Base-by-base conservation (phyloP, 35 echinoderm and acorn worm genomes). In the Ophioderma brevispina region DNA sequence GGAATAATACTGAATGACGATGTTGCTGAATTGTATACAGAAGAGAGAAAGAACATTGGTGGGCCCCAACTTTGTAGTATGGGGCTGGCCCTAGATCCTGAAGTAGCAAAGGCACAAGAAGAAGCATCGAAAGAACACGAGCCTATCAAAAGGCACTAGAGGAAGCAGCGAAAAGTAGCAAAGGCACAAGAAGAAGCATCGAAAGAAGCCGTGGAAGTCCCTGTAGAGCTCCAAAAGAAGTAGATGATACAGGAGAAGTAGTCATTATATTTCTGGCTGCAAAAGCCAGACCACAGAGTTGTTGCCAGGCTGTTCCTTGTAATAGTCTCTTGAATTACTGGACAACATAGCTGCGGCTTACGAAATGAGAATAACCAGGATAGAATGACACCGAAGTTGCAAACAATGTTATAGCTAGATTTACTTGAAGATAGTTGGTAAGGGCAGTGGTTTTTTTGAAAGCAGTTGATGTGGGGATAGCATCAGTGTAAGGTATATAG, bases 341-440 rank as follows among this genome's bases (percentile, higher is more conserved):
- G 41, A 46, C 17, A 46, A 46, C 41, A 46, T 46, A 46, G 41
- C 41, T 46, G 41, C 41, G 4, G 5, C 4, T 17, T 46, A 46
- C 41, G 41, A 46, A 17, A 46, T 46, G 41, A 46, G 41, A 17
- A 4, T 17, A 46, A 46, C 17, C 41, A 46, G 17, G 41, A 4
- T 17, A 17, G 17, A 17, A 8, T 55, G 1, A 34, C 85, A 37
- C 80, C 88, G 39, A 30, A 37, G 82, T 85, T 0, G 90, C 18
- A 78, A 79, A 63, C 40, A 83, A 43, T 98, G 96, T 80, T n/a
- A 81, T 85, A 33, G 93, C 96, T 30, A 87, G 90, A 80, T 98
- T 98, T 77, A 78, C 77, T 1, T 35, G 96, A 98, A 39, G 85
- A 82, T 18, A 52, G 86, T 17, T 98, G 93, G 96, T 98, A 98